Evolutionary conservation across 2,888 invertebrate species (phyloP).

Genomic region (Melieria crassipennis): DNA sequence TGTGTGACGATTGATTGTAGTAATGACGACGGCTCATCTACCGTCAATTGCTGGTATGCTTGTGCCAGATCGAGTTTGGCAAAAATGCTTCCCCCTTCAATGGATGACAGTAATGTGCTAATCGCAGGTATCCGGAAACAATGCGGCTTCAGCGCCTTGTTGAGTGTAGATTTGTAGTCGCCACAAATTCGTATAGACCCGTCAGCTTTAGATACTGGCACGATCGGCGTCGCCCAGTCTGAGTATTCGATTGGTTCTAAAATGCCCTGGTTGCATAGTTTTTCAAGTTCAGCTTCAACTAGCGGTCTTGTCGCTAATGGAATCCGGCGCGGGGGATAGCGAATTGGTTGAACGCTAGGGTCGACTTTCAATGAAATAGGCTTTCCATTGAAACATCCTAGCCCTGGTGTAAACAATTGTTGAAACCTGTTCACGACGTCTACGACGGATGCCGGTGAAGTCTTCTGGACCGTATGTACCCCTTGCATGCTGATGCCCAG

Average conservation of each 20-base stretch:
- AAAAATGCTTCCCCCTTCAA: too few species aligned
- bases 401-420: not conserved
- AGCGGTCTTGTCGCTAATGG: conserved; percentile 13
- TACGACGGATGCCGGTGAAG: not conserved
- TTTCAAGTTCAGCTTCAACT: conserved; percentile 40
- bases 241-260: too few species aligned
- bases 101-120: conserved; percentile 34
- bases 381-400: conserved; percentile 6
- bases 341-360: conserved; percentile 1
- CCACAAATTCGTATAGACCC: conserved; percentile 48
- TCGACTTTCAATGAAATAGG: conserved; percentile 18
- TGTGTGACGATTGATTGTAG: too few species aligned
- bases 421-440: not conserved
- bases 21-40: too few species aligned
- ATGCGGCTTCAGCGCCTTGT: conserved; percentile 47
- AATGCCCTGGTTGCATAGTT: conserved; percentile 37
- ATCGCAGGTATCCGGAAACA: conserved; percentile 44
- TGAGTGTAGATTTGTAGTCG: conserved; percentile 51
- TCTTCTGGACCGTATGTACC: conserved; percentile 14
- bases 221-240: conserved; percentile 37
- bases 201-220: conserved; percentile 40
- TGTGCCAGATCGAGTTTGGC: too few species aligned
- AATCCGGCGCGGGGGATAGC: conserved; percentile 14
- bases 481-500: conserved; percentile 36
- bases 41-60: too few species aligned